These are phyloP conservation scores for Cheirogaleus major DNA, from an alignment of 2,797 vertebrate genomes.

Conservation along the genomic window DNA sequence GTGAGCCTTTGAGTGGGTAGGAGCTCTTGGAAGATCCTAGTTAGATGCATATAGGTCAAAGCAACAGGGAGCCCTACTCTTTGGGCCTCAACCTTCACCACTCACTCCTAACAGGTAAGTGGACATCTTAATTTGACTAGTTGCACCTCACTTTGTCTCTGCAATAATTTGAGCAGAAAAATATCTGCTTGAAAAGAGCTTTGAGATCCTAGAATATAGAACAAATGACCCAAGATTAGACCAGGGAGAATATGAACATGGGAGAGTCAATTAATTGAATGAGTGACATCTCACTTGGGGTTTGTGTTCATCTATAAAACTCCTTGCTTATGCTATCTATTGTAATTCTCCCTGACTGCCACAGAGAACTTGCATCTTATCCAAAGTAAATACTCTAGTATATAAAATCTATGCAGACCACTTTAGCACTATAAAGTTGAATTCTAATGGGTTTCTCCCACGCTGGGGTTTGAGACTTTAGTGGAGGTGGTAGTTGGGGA, in stretches of 20 bases:
- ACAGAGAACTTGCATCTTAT: conserved; percentile 47
- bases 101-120: neutral
- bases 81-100: neutral
- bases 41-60: neutral
- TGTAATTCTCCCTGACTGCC: neutral
- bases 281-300: neutral
- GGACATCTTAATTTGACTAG: neutral
- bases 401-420: conserved; percentile 43
- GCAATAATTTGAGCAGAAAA: conserved; percentile 10
- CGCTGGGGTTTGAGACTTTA: neutral
- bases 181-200: neutral
- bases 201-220: neutral
- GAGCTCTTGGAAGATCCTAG: neutral
- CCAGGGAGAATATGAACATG: neutral
- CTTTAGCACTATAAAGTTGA: neutral
- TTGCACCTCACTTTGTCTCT: neutral
- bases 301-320: neutral
- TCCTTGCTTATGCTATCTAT: neutral
- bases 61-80: neutral
- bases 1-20: neutral
- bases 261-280: neutral
- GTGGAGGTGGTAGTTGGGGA: neutral
- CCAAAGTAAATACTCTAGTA: conserved; percentile 59
- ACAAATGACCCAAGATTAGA: neutral
- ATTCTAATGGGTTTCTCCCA: conserved; percentile 60